Base-by-base conservation (phyloP, 2,888 invertebrate genomes). In the Phorcus lineatus region DNA sequence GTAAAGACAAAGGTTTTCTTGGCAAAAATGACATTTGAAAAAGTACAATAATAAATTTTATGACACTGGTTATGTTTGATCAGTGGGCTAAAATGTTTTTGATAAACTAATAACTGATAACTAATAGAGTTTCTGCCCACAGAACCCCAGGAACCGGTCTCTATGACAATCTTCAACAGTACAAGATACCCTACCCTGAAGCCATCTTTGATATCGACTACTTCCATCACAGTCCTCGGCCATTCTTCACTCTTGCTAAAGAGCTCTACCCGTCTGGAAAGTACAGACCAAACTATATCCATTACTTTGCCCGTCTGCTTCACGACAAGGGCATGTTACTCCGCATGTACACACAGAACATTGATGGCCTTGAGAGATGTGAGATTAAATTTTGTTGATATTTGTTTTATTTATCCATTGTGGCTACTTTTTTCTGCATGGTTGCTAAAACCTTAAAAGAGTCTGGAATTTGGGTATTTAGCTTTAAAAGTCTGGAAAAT, bases 131-230 rank as follows among this genome's bases (percentile, higher is more conserved):
- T 40, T 13, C 75, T 40, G 57, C 78, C 62, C 79, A 6, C 86
- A 93, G 93, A 83, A 90, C 93, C 19, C 93, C 93, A 16, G 93
- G 92, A 9, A 93, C 93, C 78, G 94, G 94, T 16, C 88, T 94
- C n/a, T 94, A 94, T 86, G 92, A 93, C 89, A 94, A 94, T 85
- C 88, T 94, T 9, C 88, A 92, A 78, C 91, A 93, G 82, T 94
- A 93, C 83, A 90, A 92, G 57, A 90, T 94, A 47, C 93, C 94
- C 0, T 93, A 94, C 80, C 93, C 94, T 47, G 93, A 94, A 86
- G 94, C 93, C 52, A 93, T 94, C 66, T 94, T 94, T 89, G 94
- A 94, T 85, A 92, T 93, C 31, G 90, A 92, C 79, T 94, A 90
- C 85, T 94, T 94, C 85, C 87, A 89, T 77, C 86, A 88, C 77